Conservation (phyloP, 2,888 invertebrate species). For the Bedellia somnulentella region DNA sequence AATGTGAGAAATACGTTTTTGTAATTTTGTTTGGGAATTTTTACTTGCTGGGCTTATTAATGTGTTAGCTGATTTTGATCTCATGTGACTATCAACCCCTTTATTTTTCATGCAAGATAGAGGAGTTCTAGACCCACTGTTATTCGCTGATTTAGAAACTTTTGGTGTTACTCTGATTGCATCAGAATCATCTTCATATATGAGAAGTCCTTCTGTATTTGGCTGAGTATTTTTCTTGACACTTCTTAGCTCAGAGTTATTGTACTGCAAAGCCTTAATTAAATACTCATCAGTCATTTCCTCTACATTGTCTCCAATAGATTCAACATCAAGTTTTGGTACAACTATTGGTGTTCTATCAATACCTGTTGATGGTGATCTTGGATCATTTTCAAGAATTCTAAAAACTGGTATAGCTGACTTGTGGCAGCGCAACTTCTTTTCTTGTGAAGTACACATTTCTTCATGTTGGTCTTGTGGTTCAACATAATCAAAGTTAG, state of each 20-base stretch:
- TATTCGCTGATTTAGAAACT: slow-evolving; percentile 30
- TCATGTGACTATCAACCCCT: slow-evolving; percentile 27
- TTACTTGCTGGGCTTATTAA: slow-evolving; percentile 29
- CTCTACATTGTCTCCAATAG: slow-evolving; percentile 33
- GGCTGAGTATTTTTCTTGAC: slow-evolving; percentile 26
- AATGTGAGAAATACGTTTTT: slow-evolving; percentile 40
- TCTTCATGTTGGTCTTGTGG: slow-evolving; percentile 9
- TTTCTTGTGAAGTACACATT: background rate
- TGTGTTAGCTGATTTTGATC: slow-evolving; percentile 47
- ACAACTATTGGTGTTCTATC: slow-evolving; percentile 52
- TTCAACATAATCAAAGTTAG: slow-evolving; percentile 60
- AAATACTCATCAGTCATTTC: slow-evolving; percentile 50
- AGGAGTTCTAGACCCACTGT: slow-evolving; percentile 42
- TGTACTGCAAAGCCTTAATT: slow-evolving; percentile 40
- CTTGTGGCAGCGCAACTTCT: too few relatives aligned
- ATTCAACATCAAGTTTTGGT: slow-evolving; percentile 20
- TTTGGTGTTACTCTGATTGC: slow-evolving; percentile 28
- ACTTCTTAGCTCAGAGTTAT: slow-evolving; percentile 31
- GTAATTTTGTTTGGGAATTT: slow-evolving; percentile 18
- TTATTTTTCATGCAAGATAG: slow-evolving; percentile 55
- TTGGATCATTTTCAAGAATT: slow-evolving; percentile 38
- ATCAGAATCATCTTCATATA: slow-evolving; percentile 59
- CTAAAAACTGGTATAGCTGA: too few relatives aligned
- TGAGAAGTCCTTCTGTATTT: slow-evolving; percentile 44
- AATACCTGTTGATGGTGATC: slow-evolving; percentile 48